Conservation (phyloP, 2,113 vertebrate species). For the Alaudala cheleensis region DNA sequence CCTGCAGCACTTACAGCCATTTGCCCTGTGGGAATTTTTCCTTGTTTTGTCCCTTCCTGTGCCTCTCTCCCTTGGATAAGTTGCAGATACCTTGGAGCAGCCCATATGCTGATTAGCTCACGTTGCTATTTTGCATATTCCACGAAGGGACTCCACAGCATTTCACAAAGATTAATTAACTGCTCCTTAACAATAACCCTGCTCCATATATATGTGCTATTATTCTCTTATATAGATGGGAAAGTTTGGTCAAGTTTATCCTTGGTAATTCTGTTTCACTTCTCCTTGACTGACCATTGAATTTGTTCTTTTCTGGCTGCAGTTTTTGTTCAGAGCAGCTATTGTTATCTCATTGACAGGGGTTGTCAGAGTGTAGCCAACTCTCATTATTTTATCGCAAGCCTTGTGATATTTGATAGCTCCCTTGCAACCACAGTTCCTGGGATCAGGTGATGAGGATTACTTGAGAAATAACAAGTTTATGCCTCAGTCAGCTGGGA, state of each 20-base stretch:
- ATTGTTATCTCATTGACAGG: neutral
- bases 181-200: neutral
- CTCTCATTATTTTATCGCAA: neutral
- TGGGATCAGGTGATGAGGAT: neutral
- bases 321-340: neutral
- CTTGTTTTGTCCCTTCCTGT: neutral
- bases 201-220: neutral
- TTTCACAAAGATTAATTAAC: neutral
- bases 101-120: neutral
- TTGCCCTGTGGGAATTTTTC: neutral
- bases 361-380: neutral
- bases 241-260: neutral
- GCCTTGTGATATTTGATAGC: neutral
- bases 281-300: neutral
- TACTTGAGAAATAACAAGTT: neutral
- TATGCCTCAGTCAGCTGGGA: neutral
- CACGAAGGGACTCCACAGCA: neutral
- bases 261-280: neutral
- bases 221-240: neutral
- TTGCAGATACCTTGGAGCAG: neutral
- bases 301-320: neutral
- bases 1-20: neutral
- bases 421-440: neutral
- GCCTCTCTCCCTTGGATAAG: neutral
- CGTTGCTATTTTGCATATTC: neutral